Conservation (phyloP, 2,113 vertebrate genomes). For the Arvicanthis niloticus region DNA sequence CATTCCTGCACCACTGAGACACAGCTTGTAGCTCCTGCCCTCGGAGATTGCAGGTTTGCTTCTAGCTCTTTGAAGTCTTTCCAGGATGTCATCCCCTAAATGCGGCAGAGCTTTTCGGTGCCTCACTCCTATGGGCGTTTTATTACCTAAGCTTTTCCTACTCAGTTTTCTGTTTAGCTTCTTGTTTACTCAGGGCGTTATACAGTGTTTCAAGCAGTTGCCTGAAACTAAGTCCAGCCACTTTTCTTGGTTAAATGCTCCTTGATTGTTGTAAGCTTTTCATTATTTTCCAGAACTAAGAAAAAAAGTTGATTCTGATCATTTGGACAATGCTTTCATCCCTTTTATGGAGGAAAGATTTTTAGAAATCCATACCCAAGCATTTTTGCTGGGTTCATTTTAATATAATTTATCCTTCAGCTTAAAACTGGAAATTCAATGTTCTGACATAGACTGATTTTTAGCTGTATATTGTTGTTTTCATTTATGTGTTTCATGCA, state of each 20-base stretch:
- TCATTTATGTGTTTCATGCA: not conserved
- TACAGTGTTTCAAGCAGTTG: not conserved
- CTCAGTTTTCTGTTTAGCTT: constrained; percentile 16
- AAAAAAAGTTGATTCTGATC: not conserved
- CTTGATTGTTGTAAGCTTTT: not conserved
- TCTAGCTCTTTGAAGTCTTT: not conserved
- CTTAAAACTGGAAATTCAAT: constrained; percentile 40
- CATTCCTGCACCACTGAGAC: not conserved
- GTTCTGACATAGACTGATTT: constrained; percentile 31
- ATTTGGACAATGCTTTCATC: not conserved
- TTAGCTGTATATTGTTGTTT: constrained; percentile 33
- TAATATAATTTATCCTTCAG: constrained; percentile 28
- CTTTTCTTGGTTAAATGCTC: constrained; percentile 40
- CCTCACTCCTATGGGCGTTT: not conserved
- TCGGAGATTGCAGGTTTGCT: not conserved
- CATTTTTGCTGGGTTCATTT: constrained; percentile 31
- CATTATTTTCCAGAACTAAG: constrained; percentile 42
- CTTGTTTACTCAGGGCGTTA: not conserved
- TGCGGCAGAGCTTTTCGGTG: not conserved
- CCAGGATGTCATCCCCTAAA: not conserved
- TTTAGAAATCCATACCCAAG: not conserved
- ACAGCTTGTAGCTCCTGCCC: not conserved
- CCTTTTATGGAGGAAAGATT: not conserved
- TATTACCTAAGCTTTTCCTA: not conserved
- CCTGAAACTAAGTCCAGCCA: not conserved